Evolutionary conservation across 2,113 vertebrate genomes (phyloP), one percentile per base, ranked within the genome.

Genomic region (Thinocorus orbignyianus): DNA sequence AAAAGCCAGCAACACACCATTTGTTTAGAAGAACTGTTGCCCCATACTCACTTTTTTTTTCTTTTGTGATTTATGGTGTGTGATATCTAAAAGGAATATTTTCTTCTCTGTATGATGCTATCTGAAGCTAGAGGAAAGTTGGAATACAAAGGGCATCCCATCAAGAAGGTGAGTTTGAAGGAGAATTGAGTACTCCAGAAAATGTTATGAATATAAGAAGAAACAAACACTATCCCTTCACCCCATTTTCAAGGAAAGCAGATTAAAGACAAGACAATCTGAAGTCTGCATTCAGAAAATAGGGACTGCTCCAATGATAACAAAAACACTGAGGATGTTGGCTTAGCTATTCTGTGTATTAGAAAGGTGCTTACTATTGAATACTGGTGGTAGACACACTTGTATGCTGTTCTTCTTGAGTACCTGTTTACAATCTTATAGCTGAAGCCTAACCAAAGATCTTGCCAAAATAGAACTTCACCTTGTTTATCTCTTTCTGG

Each of bases 71-170:
- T 35, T 54, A 16, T 55, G 13, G 13, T 35, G 7, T 41, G 31
- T 24, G 64, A 78, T 60, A 62, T 28, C 20, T 39, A 30, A 66
- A 68, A 39, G 24, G 41, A 82, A 30, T 54, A 42, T 44, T 87
- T 51, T 28, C 17, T 5, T 57, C 17, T 57, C 44, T 39, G 2
- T 25, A 12, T 1, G 2, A 37, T 2, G 1, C 9, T 23, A 11
- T 44, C 49, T 41, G 76, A 86, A 76, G 37, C 10, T 19, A n/a
- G 10, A 76, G 49, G 37, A 81, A 73, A 74, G 17, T 16, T 31
- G 79, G 74, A 52, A 79, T 35, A 11, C 11, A 62, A 52, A 64
- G 28, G 61, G 33, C 15, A 41, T 24, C 7, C 42, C 57, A 64
- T 11, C 11, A 13, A 31, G 41, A 49, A 49, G 15, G 9, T 31